Base-by-base conservation (phyloP, 2,113 vertebrate species). In the Uropsilus gracilis region DNA sequence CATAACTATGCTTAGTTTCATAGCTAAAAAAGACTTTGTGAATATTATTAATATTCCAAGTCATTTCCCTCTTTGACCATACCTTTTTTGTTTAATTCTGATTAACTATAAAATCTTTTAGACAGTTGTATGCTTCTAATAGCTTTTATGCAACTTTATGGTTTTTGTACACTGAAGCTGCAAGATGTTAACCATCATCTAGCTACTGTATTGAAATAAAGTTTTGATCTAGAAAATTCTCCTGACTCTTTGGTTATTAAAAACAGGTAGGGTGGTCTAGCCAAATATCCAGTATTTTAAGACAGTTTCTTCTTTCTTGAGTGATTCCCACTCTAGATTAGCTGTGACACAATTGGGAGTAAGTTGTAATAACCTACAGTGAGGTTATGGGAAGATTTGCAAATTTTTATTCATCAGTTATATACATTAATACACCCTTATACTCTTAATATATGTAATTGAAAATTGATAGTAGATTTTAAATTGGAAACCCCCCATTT, bases 141-240 rank as follows among this genome's bases (percentile, higher is more conserved):
- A 86, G 48, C 30, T 63, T 95, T 92, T 95, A 71, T 94, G 86
- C 26, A 72, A 22, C 1, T 78, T 73, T 88, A 48, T 86, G 66
- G 14, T 92, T 95, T 78, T 64, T 69, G 48, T 90, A 34, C 1
- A 6, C 6, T 39, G 82, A 22, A 78, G 26, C n/a, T 96, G 50
- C 84, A 90, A 92, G 55, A 71, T 90, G 8, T 44, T 87, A 89
- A 71, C 42, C 3, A 48, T 11, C 14, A 57, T 34, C 46, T 73
- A 50, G 44, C 44, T 90, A 53, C 16, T 88, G 20, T 73, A 89
- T 71, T 95, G n/a, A 59, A 80, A 89, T 64, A 86, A 30, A 71
- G 75, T 73, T 91, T 89, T 78, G 28, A 77, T 82, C 20, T 50
- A 37, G 64, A 64, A 61, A 86, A 61, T 96, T 59, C n/a, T 94